These are phyloP conservation scores for Eclectus roratus DNA, from an alignment of 2,113 vertebrate genomes.

Conservation along the genomic window DNA sequence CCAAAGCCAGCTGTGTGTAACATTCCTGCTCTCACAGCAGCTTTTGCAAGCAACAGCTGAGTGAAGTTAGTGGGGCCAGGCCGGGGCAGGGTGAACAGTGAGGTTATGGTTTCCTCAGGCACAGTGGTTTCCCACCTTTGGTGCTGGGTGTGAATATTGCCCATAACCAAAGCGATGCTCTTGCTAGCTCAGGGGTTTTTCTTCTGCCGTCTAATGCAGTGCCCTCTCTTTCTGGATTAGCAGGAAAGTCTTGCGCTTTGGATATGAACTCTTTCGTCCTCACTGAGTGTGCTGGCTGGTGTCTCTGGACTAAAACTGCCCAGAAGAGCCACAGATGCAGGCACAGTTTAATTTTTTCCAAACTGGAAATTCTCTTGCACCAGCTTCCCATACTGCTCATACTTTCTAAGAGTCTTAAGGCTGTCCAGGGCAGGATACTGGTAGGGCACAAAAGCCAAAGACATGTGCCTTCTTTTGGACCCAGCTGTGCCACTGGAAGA, in stretches of 20 bases:
- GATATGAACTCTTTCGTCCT: neutral
- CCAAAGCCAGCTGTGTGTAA: neutral
- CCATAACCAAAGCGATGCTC: neutral
- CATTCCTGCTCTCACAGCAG: neutral
- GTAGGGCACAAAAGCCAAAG: neutral
- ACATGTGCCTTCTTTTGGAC: neutral
- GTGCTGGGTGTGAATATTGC: neutral
- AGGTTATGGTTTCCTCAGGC: neutral
- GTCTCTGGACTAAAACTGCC: neutral
- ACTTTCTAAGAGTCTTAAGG: neutral
- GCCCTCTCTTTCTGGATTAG: neutral
- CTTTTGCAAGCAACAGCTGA: neutral
- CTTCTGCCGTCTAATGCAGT: accelerated
- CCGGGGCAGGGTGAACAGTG: neutral
- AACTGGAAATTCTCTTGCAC: neutral
- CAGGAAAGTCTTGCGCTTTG: neutral
- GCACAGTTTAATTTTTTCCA: neutral
- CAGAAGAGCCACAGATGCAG: neutral
- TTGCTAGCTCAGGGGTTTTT: neutral
- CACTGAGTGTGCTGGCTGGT: neutral
- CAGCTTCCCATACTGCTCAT: neutral
- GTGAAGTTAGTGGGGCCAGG: neutral
- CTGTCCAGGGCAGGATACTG: neutral
- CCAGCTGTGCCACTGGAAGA: neutral
- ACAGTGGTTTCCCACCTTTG: neutral